These are phyloP conservation scores for Thripadectes ignobilis DNA, from an alignment of 2,797 vertebrate species.

Conservation along the genomic window DNA sequence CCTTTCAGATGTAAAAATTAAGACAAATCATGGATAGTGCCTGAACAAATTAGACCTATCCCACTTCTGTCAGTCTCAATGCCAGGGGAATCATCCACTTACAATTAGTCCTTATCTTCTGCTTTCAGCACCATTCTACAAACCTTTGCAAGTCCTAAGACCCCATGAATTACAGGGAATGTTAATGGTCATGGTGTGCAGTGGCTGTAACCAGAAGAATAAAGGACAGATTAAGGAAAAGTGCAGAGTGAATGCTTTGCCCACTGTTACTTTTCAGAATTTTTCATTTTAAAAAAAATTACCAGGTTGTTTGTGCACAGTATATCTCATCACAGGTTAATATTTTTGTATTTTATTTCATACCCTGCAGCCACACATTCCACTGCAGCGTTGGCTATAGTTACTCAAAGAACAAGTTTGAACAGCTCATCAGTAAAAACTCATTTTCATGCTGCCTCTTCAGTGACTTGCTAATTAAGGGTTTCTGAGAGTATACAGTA, in stretches of 20 bases:
- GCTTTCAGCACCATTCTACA: neutral
- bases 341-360: constrained; percentile 15
- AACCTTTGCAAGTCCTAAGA: neutral
- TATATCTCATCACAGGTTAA: neutral
- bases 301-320: neutral
- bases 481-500: neutral
- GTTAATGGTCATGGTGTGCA: neutral
- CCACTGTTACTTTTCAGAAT: neutral
- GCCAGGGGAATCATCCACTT: neutral
- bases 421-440: constrained; percentile 58
- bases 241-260: neutral
- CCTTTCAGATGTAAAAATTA: neutral
- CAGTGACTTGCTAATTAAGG: constrained; percentile 33
- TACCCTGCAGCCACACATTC: constrained; percentile 69
- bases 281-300: neutral
- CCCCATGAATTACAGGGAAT: neutral
- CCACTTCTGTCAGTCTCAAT: neutral
- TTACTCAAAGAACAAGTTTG: constrained; percentile 68
- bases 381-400: neutral
- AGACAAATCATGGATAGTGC: neutral
- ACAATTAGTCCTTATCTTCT: neutral
- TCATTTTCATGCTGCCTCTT: constrained; percentile 30
- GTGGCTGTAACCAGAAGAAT: neutral
- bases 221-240: neutral
- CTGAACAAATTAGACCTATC: neutral